phyloP scores from a whole-genome alignment of 2,888 invertebrate species.

The Drosophila ustulata region DNA sequence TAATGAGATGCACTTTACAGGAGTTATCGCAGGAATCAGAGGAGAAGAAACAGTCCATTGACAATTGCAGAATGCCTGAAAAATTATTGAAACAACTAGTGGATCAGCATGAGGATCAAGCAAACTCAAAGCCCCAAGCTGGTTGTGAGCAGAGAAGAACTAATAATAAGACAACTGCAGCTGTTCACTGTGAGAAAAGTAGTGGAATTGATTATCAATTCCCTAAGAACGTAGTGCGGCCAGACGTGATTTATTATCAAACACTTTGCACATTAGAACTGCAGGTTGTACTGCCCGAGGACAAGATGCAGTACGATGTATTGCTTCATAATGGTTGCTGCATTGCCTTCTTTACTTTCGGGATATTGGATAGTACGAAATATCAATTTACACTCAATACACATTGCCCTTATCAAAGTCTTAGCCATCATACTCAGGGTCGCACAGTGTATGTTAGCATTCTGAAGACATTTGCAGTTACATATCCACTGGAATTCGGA shows the following conservation, averaged over 20 bases:
- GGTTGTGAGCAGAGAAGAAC: too few relatives aligned
- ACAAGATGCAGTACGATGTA: slow-evolving; percentile 33
- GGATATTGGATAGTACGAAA: neutral
- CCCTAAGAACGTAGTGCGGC: slow-evolving; percentile 27
- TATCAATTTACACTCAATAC: slow-evolving; percentile 47
- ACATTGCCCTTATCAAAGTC: slow-evolving; percentile 5
- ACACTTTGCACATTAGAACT: slow-evolving; percentile 51
- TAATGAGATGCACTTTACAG: slow-evolving; percentile 36
- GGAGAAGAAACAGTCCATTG: neutral
- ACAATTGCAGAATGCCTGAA: neutral
- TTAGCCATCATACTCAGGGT: slow-evolving; percentile 38
- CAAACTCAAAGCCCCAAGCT: neutral
- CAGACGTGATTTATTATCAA: slow-evolving; percentile 58
- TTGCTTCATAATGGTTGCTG: slow-evolving; percentile 23
- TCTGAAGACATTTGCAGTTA: slow-evolving; percentile 16
- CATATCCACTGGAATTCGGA: slow-evolving; percentile 53
- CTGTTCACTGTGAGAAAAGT: neutral
- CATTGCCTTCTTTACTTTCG: slow-evolving; percentile 37
- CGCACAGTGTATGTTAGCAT: slow-evolving; percentile 61
- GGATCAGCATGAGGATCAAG: neutral
- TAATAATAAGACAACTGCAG: neutral
- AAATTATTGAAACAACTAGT: neutral
- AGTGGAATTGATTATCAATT: neutral
- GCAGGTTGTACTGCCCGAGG: slow-evolving; percentile 51
- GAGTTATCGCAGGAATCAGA: slow-evolving; percentile 8